A percentile compares a stretch with the other conserved stretches of the same genome.
Evolutionary conservation across 2,888 invertebrate species (phyloP).

Genomic region (Ophion ventricosus): DNA sequence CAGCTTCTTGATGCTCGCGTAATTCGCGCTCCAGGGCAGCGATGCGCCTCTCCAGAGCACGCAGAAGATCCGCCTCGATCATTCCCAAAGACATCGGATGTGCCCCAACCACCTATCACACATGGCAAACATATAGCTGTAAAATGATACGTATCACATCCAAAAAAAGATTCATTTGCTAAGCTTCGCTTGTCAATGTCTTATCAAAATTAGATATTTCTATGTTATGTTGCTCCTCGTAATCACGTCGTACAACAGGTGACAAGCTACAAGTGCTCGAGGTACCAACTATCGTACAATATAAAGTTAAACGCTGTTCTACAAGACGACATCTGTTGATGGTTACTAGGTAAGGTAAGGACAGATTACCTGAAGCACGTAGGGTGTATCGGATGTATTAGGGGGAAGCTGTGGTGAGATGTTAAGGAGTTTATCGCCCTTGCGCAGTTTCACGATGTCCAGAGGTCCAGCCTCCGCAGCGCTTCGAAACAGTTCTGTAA

Average conservation of each 20-base stretch:
- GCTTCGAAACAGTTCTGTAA: conserved; percentile 87
- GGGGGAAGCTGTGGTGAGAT: conserved; percentile 86
- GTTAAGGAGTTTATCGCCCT: conserved; percentile 86
- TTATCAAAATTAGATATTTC: too few relatives aligned
- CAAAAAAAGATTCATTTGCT: too few relatives aligned
- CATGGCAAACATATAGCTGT: conserved; percentile 1
- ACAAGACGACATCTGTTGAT: neutral
- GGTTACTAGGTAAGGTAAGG: neutral
- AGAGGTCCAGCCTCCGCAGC: conserved; percentile 88
- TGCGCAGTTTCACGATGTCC: conserved; percentile 88
- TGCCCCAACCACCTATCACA: conserved; percentile 78
- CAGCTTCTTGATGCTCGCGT: conserved; percentile 82
- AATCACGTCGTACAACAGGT: too few relatives aligned
- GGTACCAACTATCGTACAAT: too few relatives aligned
- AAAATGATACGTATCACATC: neutral
- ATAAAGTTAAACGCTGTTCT: too few relatives aligned
- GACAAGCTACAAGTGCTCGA: too few relatives aligned
- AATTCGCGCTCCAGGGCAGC: conserved; percentile 85
- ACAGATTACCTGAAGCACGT: conserved; percentile 84
- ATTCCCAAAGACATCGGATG: conserved; percentile 80
- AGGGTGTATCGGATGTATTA: conserved; percentile 85
- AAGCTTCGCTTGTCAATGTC: too few relatives aligned
- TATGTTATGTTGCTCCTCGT: too few relatives aligned
- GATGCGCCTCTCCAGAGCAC: conserved; percentile 85
- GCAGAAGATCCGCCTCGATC: conserved; percentile 85